phyloP scores from a whole-genome alignment of 2,797 vertebrate genomes.

The Alectoris magna region DNA sequence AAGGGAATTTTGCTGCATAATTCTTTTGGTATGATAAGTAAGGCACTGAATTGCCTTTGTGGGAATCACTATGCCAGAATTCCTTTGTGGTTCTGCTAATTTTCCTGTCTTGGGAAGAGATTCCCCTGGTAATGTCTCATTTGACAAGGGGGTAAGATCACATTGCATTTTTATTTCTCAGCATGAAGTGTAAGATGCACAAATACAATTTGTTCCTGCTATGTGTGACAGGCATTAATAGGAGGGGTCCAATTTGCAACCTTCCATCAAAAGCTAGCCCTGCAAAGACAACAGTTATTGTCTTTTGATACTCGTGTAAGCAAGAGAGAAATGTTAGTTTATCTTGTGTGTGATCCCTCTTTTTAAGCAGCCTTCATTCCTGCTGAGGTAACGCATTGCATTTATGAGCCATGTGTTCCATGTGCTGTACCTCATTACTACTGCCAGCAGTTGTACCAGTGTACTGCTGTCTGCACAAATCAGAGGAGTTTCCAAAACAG shows the following conservation, averaged over 20 bases:
- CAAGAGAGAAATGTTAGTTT: neutral
- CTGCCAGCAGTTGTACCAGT: accelerated
- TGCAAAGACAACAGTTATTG: neutral
- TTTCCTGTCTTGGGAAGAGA: neutral
- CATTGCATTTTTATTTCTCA: neutral
- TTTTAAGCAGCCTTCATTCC: neutral
- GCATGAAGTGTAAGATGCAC: neutral
- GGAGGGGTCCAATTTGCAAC: neutral
- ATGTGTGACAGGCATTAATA: neutral
- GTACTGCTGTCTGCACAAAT: neutral
- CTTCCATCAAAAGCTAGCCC: neutral
- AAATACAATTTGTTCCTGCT: neutral
- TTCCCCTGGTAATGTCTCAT: accelerated
- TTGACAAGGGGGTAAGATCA: neutral
- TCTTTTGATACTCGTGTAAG: neutral
- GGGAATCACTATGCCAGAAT: neutral
- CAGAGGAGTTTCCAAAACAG: neutral
- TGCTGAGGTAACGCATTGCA: neutral
- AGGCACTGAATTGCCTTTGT: neutral
- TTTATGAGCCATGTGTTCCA: neutral
- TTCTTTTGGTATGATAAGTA: neutral
- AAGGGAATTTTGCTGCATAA: neutral
- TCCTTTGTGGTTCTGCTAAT: neutral
- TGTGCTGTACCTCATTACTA: neutral
- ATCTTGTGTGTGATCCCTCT: neutral